phyloP scores from a whole-genome alignment of 2,888 invertebrate genomes.

The Mylabris sibirica region DNA sequence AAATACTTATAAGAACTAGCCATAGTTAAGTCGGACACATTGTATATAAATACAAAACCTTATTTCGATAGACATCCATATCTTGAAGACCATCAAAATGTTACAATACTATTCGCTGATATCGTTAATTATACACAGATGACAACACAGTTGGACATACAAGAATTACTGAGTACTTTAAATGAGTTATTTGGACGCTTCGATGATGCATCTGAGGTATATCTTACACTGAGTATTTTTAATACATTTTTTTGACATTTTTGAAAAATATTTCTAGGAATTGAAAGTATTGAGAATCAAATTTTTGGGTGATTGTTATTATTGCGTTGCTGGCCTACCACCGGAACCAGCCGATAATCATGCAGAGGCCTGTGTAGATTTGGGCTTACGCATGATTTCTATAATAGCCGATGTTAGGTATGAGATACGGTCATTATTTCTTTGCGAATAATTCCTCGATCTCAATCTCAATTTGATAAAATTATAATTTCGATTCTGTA shows the following conservation, averaged over 20 bases:
- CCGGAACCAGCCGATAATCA: conserved; percentile 74
- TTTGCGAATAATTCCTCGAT: not conserved
- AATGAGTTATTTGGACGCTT: conserved; percentile 92
- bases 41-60: too few species aligned
- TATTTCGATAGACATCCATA: conserved; percentile 77
- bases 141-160: conserved; percentile 79
- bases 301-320: conserved; percentile 93
- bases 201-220: conserved; percentile 88
- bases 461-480: too few species aligned
- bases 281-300: conserved; percentile 85
- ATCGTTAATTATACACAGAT: conserved; percentile 92
- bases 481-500: too few species aligned
- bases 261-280: conserved; percentile 62
- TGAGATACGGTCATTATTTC: conserved; percentile 23
- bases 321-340: conserved; percentile 89
- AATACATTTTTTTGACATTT: not conserved
- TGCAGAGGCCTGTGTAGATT: conserved; percentile 88
- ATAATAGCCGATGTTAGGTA: conserved; percentile 85
- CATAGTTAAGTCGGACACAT: not conserved
- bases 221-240: conserved; percentile 34
- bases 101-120: conserved; percentile 91
- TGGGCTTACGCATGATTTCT: conserved; percentile 92
- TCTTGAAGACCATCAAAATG: conserved; percentile 86
- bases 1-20: too few species aligned
- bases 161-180: conserved; percentile 83